Percentiles rank a stretch among this genome's conserved stretches.
These are phyloP conservation scores for Nycticorax nycticorax DNA, from an alignment of 2,113 vertebrate species.

Conservation along the genomic window DNA sequence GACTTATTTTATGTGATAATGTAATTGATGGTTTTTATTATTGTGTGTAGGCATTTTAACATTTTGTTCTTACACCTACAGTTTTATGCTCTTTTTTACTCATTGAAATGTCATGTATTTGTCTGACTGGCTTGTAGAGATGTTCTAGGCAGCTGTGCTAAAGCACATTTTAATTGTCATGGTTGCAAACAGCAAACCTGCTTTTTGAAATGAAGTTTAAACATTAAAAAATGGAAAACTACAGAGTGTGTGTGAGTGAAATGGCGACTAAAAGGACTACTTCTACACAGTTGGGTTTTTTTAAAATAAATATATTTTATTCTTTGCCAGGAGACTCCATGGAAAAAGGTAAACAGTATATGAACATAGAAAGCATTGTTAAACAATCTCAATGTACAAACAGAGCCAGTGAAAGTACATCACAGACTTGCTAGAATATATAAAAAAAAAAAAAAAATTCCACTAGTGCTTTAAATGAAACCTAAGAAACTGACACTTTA, in stretches of 20 bases:
- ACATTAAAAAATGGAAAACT: conserved; percentile 87
- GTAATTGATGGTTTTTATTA: conserved; percentile 95
- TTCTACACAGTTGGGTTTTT: conserved; percentile 56
- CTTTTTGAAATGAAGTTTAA: conserved; percentile 99
- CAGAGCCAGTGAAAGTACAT: conserved; percentile 87
- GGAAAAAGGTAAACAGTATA: conserved; percentile 97
- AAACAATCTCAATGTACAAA: conserved; percentile 95
- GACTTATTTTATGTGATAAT: conserved; percentile 91
- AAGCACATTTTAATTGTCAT: conserved; percentile 96
- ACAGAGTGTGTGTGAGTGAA: not conserved
- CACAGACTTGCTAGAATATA: conserved; percentile 86
- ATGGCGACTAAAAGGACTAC: conserved; percentile 1
- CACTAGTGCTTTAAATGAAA: conserved; percentile 85
- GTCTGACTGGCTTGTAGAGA: conserved; percentile 95
- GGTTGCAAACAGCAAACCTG: conserved; percentile 87
- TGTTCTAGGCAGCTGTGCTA: conserved; percentile 90
- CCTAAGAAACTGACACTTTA: conserved; percentile 80
- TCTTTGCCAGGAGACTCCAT: conserved; percentile 97
- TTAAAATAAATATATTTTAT: conserved; percentile 99
- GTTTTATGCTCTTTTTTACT: conserved; percentile 94
- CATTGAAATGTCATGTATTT: conserved; percentile 94
- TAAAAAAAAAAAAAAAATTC: conserved; percentile 69
- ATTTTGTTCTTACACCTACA: conserved; percentile 96
- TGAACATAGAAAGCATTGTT: conserved; percentile 99
- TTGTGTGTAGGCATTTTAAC: conserved; percentile 97